phyloP scores from a whole-genome alignment of 1,140 invertebrate genomes.

The Andrena cerasifolii region DNA sequence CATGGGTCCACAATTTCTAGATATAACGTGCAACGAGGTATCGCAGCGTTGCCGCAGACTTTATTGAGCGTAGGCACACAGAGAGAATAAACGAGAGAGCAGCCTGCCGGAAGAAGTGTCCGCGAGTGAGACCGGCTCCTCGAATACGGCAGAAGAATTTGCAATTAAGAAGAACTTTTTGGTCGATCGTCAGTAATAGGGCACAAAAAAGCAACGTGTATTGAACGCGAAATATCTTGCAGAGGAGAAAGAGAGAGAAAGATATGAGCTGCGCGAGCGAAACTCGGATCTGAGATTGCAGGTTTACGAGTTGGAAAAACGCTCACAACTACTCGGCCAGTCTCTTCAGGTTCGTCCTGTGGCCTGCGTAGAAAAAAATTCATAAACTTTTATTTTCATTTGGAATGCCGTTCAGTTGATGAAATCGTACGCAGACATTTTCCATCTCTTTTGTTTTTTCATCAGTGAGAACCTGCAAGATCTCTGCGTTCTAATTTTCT shows the following conservation, averaged over 20 bases:
- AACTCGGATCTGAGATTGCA: conserved; percentile 82
- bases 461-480: conserved; percentile 71
- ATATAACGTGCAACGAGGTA: conserved; percentile 72
- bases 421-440: conserved; percentile 44
- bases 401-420: conserved; percentile 71
- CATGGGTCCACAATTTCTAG: conserved; percentile 71
- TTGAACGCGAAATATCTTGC: conserved; percentile 82
- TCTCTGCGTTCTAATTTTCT: conserved; percentile 64
- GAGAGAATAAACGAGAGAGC: conserved; percentile 67
- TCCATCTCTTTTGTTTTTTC: conserved; percentile 66
- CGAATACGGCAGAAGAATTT: conserved; percentile 67
- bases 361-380: conserved; percentile 76
- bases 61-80: conserved; percentile 68
- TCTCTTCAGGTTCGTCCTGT: conserved; percentile 82
- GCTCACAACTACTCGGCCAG: conserved; percentile 81
- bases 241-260: conserved; percentile 82
- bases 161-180: conserved; percentile 72
- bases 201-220: conserved; percentile 73
- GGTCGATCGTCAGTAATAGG: conserved; percentile 71
- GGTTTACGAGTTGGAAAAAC: conserved; percentile 83
- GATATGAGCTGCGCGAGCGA: conserved; percentile 82
- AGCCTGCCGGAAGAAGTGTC: conserved; percentile 67
- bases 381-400: conserved; percentile 66
- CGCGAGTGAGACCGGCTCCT: conserved; percentile 70
- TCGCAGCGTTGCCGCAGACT: conserved; percentile 73